Evolutionary conservation across 2,797 vertebrate species (phyloP).

Genomic region (Ptychobarbus kaznakovi): DNA sequence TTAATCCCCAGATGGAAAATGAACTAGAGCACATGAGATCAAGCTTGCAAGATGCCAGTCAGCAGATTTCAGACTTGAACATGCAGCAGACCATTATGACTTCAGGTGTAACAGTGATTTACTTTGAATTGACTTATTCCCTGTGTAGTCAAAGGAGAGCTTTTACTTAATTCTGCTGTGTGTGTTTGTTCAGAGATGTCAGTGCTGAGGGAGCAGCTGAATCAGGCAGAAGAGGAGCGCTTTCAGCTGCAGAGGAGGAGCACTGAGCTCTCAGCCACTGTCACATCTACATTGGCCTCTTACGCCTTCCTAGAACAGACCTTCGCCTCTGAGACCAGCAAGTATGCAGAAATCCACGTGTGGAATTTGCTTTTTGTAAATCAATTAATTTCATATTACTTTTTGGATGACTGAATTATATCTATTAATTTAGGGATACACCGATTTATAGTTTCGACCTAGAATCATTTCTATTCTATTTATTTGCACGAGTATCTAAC

Average conservation of each 20-base stretch:
- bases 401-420: background rate
- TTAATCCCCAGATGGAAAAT: constrained; percentile 69
- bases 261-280: constrained; percentile 76
- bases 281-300: constrained; percentile 78
- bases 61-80: constrained; percentile 76
- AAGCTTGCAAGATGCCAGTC: constrained; percentile 70
- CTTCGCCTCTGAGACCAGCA: constrained; percentile 71
- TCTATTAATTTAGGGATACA: background rate
- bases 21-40: constrained; percentile 64
- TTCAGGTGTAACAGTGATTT: constrained; percentile 69
- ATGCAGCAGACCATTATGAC: constrained; percentile 78
- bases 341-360: constrained; percentile 64
- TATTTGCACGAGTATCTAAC: background rate
- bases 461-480: background rate
- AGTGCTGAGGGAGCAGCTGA: constrained; percentile 76
- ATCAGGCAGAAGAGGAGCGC: constrained; percentile 70
- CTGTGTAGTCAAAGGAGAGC: background rate
- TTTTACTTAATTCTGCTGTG: background rate
- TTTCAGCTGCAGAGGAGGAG: constrained; percentile 73
- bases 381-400: background rate
- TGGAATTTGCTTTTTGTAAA: background rate
- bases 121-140: background rate
- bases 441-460: background rate
- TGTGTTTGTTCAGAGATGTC: constrained; percentile 73
- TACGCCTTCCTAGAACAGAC: constrained; percentile 80